Conservation (phyloP, 2,888 invertebrate species). For the Noctua janthe region DNA sequence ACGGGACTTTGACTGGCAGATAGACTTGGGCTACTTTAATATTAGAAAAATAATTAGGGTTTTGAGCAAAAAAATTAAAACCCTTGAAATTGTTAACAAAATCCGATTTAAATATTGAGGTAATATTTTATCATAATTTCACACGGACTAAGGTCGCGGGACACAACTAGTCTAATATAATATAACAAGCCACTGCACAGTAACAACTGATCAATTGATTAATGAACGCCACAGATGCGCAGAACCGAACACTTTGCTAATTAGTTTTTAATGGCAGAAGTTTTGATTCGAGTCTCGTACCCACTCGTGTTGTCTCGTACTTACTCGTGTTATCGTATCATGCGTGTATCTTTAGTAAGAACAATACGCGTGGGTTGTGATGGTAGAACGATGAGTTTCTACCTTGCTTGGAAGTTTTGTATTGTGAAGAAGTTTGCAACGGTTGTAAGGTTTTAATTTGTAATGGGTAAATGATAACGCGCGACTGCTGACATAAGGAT, state of each 20-base stretch:
- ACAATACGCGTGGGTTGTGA: slow-evolving; percentile 6
- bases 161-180: slow-evolving; percentile 1
- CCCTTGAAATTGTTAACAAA: too few relatives aligned
- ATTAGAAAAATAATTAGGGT: too few relatives aligned
- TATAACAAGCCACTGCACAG: slow-evolving; percentile 26
- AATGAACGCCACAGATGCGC: slow-evolving; percentile 60
- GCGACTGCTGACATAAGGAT: neutral
- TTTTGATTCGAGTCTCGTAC: slow-evolving; percentile 49
- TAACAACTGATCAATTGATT: slow-evolving; percentile 58
- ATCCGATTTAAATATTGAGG: too few relatives aligned
- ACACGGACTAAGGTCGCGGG: too few relatives aligned
- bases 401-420: neutral
- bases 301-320: slow-evolving; percentile 21
- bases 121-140: too few relatives aligned
- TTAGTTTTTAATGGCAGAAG: slow-evolving; percentile 63
- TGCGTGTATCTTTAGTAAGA: slow-evolving; percentile 36
- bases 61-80: too few relatives aligned
- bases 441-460: neutral
- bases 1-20: too few relatives aligned
- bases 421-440: neutral
- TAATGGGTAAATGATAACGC: neutral
- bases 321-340: slow-evolving; percentile 29
- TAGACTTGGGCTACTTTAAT: too few relatives aligned
- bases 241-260: slow-evolving; percentile 51
- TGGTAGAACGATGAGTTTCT: neutral